Conservation (phyloP, 1,140 invertebrate species). For the Ostrea edulis region DNA sequence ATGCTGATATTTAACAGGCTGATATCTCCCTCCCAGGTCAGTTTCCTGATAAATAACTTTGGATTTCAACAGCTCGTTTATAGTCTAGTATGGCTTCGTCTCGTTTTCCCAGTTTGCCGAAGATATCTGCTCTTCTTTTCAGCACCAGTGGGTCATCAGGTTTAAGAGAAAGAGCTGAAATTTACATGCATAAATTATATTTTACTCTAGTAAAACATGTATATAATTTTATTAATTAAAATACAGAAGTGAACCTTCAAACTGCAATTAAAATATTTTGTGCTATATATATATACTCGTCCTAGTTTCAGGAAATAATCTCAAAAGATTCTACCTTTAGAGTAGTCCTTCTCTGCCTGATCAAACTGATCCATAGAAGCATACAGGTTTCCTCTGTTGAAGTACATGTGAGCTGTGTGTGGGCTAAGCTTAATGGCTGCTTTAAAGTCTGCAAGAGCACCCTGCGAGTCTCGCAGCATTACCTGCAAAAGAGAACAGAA, state of each 20-base stretch:
- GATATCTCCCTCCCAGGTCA: not conserved
- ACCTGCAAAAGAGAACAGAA: conserved; percentile 63
- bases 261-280: too few species aligned
- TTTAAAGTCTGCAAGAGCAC: conserved; percentile 76
- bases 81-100: conserved; percentile 76
- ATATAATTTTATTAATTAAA: too few species aligned
- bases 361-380: conserved; percentile 74
- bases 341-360: conserved; percentile 76
- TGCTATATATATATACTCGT: too few species aligned
- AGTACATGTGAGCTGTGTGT: conserved; percentile 77
- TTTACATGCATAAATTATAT: not conserved
- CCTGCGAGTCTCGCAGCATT: conserved; percentile 73
- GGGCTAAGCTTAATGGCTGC: conserved; percentile 75
- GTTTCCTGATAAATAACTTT: conserved; percentile 57
- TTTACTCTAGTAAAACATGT: not conserved
- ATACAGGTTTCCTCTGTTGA: conserved; percentile 78
- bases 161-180: conserved; percentile 75
- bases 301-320: too few species aligned
- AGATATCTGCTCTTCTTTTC: conserved; percentile 76
- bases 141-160: conserved; percentile 77
- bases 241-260: too few species aligned
- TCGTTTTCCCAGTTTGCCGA: conserved; percentile 74
- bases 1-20: not conserved
- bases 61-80: conserved; percentile 75
- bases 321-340: conserved; percentile 68